Evolutionary conservation across 2,888 invertebrate genomes (phyloP).

Genomic region (Cistogaster globosa): DNA sequence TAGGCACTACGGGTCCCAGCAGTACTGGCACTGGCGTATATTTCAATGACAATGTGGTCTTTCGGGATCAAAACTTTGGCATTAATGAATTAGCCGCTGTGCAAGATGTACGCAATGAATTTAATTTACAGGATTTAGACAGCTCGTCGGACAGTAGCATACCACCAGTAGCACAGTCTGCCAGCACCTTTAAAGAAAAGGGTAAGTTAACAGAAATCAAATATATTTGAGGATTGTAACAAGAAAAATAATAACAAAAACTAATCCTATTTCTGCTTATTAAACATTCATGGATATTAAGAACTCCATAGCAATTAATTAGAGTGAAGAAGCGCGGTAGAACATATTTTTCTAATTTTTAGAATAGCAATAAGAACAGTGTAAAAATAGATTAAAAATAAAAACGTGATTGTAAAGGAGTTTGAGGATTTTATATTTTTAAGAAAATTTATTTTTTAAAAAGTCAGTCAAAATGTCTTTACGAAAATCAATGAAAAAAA

Average conservation of each 20-base stretch:
- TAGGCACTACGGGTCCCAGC: conserved; percentile 80
- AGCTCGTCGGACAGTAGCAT: conserved; percentile 76
- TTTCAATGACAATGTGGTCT: conserved; percentile 82
- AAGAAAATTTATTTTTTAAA: too few species aligned
- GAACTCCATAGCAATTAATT: not conserved
- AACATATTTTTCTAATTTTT: not conserved
- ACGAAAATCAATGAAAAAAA: too few species aligned
- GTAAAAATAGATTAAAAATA: not conserved
- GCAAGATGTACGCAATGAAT: conserved; percentile 84
- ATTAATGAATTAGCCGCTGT: conserved; percentile 85
- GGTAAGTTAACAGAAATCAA: conserved; percentile 84
- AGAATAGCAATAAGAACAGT: too few species aligned
- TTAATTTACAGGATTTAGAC: conserved; percentile 86
- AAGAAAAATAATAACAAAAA: conserved; percentile 14
- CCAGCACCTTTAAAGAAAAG: conserved; percentile 86
- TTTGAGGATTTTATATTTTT: not conserved
- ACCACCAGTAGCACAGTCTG: conserved; percentile 82
- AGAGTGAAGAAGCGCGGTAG: conserved; percentile 4
- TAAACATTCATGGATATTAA: conserved; percentile 48
- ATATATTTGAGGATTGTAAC: not conserved
- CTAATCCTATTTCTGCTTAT: conserved; percentile 58
- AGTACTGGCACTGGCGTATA: conserved; percentile 80
- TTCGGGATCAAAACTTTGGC: conserved; percentile 86
- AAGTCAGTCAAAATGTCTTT: too few species aligned
- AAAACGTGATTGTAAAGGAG: not conserved